A percentile compares a stretch with the other conserved stretches of the same genome.
phyloP scores from a whole-genome alignment of 2,113 vertebrate genomes.

The Globicephala melas region DNA sequence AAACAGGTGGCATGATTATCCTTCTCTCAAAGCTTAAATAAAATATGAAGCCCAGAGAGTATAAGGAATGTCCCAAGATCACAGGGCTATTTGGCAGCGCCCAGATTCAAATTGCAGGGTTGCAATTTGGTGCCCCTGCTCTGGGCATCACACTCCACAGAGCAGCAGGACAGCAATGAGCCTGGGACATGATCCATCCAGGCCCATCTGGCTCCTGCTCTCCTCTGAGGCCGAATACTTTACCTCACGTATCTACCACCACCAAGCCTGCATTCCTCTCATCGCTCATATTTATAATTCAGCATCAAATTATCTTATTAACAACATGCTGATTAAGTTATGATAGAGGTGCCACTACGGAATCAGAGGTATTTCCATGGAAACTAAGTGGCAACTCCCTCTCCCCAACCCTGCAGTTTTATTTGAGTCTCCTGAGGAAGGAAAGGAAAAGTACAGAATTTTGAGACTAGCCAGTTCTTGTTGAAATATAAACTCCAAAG shows the following conservation, averaged over 20 bases:
- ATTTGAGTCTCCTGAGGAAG: neutral
- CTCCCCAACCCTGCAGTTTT: neutral
- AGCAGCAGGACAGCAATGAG: neutral
- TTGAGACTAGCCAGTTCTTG: neutral
- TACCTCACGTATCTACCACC: neutral
- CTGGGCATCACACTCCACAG: neutral
- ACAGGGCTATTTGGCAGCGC: neutral
- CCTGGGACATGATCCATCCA: neutral
- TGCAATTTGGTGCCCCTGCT: neutral
- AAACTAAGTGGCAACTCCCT: neutral
- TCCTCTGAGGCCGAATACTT: neutral
- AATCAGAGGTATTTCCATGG: neutral
- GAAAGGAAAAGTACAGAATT: neutral
- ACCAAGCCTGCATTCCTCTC: neutral
- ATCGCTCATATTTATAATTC: neutral
- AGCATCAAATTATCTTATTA: constrained; percentile 19
- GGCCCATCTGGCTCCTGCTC: neutral
- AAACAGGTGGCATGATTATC: neutral
- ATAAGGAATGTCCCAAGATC: constrained; percentile 34
- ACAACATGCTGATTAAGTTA: neutral
- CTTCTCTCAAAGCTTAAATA: constrained; percentile 53
- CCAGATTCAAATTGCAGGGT: neutral
- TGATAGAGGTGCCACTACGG: neutral
- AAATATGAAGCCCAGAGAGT: constrained; percentile 12
- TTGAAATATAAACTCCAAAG: neutral